A percentile compares a stretch with the other conserved stretches of the same genome.
phyloP scores from a whole-genome alignment of 2,888 invertebrate species.

The Xestia c-nigrum region DNA sequence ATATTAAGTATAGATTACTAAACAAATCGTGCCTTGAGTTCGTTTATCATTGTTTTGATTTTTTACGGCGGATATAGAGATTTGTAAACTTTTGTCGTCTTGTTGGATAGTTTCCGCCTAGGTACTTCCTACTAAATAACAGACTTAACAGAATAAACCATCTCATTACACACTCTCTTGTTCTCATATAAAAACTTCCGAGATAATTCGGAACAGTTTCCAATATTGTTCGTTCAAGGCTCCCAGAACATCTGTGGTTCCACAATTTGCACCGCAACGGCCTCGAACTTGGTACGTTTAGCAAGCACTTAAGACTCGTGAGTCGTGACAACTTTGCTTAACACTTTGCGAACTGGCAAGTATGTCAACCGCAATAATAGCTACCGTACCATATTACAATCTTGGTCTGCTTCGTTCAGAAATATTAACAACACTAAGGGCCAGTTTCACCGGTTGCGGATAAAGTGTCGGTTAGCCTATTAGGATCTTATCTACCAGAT shows the following conservation, averaged over 20 bases:
- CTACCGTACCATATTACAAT: not conserved
- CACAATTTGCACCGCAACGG: conserved; percentile 38
- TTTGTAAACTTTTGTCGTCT: not conserved
- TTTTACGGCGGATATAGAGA: not conserved
- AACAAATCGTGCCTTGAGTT: too few relatives aligned
- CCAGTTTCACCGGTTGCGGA: too few relatives aligned
- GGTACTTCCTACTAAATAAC: not conserved
- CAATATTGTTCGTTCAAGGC: conserved; percentile 26
- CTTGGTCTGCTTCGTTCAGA: not conserved
- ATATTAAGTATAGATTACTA: too few relatives aligned
- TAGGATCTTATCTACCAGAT: too few relatives aligned
- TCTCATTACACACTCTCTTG: not conserved
- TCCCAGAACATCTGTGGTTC: conserved; percentile 32
- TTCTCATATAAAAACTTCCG: conserved; percentile 1
- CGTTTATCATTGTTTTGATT: too few relatives aligned
- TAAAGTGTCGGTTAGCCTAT: too few relatives aligned
- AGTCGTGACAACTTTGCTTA: conserved; percentile 34
- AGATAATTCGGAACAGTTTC: conserved; percentile 15
- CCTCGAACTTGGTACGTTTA: conserved; percentile 26
- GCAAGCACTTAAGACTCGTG: conserved; percentile 26
- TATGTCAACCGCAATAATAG: conserved; percentile 10
- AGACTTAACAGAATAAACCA: not conserved
- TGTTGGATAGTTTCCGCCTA: not conserved
- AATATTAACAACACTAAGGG: not conserved
- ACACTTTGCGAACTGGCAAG: conserved; percentile 18